Conservation (phyloP, 2,797 vertebrate genomes). For the Smutsia temminckii region DNA sequence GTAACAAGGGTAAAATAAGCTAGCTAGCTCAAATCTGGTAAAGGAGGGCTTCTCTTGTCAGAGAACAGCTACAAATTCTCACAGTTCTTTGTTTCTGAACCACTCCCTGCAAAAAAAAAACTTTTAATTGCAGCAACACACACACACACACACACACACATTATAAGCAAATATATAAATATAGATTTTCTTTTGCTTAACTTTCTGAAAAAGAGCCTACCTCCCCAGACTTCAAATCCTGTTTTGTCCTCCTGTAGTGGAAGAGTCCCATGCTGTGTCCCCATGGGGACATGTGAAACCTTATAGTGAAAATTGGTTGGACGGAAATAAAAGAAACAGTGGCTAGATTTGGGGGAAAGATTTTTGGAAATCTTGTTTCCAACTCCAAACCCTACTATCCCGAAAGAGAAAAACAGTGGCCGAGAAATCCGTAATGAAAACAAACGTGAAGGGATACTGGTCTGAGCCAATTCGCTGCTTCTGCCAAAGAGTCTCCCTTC, state of each 20-base stretch:
- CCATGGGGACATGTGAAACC: slow-evolving; percentile 44
- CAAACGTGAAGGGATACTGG: slow-evolving; percentile 14
- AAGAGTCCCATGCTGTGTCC: neutral
- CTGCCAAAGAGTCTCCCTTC: neutral
- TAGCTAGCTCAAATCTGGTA: neutral
- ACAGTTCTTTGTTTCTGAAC: neutral
- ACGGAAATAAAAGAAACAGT: slow-evolving; percentile 53
- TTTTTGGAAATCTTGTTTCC: slow-evolving; percentile 16
- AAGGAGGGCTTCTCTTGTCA: neutral
- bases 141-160: neutral
- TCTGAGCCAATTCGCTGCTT: slow-evolving; percentile 39
- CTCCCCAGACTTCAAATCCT: slow-evolving; percentile 25
- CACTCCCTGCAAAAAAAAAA: neutral
- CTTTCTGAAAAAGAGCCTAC: slow-evolving; percentile 69
- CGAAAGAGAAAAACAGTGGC: slow-evolving; percentile 64
- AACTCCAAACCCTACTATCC: slow-evolving; percentile 58
- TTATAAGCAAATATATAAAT: slow-evolving; percentile 62
- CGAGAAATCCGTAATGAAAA: slow-evolving; percentile 44
- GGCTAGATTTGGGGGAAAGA: slow-evolving; percentile 67
- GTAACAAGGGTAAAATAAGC: slow-evolving; percentile 36
- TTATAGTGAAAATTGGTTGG: slow-evolving; percentile 67
- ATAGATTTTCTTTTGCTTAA: slow-evolving; percentile 44
- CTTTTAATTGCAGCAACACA: neutral
- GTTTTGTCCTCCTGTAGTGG: slow-evolving; percentile 48
- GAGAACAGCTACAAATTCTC: neutral